Conservation (phyloP, 1,140 invertebrate genomes). For the Drosophila insularis region DNA sequence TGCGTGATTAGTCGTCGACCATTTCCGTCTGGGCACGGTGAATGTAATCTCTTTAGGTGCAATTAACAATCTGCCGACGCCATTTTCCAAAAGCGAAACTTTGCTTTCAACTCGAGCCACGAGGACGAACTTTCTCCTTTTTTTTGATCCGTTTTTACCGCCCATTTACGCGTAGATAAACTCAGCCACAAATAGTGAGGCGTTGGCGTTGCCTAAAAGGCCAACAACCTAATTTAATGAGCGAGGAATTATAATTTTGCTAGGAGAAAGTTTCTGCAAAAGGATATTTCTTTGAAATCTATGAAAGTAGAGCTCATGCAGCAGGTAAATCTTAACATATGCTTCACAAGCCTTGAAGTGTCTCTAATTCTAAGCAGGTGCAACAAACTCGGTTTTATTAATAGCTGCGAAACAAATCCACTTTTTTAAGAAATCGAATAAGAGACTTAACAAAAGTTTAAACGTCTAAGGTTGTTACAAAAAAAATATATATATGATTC, state of each 20-base stretch:
- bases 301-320: neutral
- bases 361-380: neutral
- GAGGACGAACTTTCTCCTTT: slow-evolving; percentile 13
- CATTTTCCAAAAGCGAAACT: slow-evolving; percentile 47
- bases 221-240: slow-evolving; percentile 16
- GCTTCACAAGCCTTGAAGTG: neutral
- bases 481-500: too few relatives aligned
- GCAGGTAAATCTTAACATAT: neutral
- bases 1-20: slow-evolving; percentile 21
- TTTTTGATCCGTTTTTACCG: neutral
- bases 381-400: neutral
- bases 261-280: slow-evolving; percentile 6
- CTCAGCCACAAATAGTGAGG: neutral
- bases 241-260: slow-evolving; percentile 8
- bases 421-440: too few relatives aligned
- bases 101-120: slow-evolving; percentile 12
- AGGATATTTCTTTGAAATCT: neutral
- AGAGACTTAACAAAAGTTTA: too few relatives aligned
- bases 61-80: slow-evolving; percentile 59
- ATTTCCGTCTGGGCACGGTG: slow-evolving; percentile 24
- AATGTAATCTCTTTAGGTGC: slow-evolving; percentile 61
- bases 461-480: too few relatives aligned
- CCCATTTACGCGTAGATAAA: neutral
- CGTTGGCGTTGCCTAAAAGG: neutral
- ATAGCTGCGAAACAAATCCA: too few relatives aligned